Conservation (phyloP, 2,797 vertebrate species). For the Parauchenoglanis punctatus region DNA sequence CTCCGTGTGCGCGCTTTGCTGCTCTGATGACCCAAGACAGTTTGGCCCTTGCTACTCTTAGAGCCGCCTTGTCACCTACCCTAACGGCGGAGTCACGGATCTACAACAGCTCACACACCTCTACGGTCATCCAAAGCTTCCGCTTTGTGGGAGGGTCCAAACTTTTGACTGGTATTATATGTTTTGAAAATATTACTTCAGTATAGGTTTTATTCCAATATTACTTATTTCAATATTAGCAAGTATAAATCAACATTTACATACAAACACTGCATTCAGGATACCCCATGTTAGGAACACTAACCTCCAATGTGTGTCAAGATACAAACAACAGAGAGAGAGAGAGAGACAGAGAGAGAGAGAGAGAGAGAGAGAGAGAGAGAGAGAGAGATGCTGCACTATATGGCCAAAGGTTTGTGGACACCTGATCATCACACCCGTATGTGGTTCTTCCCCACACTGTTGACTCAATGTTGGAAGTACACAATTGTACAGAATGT, state of each 20-base stretch:
- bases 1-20: too few species aligned
- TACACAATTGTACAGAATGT: not conserved
- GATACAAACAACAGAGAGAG: not conserved
- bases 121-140: too few species aligned
- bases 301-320: not conserved
- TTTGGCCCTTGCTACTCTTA: too few species aligned
- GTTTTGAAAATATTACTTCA: not conserved
- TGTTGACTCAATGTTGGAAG: not conserved
- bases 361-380: not conserved
- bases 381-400: not conserved
- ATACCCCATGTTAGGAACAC: not conserved
- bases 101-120: too few species aligned
- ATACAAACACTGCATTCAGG: not conserved
- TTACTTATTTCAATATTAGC: not conserved
- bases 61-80: too few species aligned
- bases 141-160: too few species aligned
- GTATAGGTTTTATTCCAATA: constrained; percentile 1
- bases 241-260: not conserved
- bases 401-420: not conserved
- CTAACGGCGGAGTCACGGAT: too few species aligned
- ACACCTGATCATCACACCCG: not conserved
- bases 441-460: not conserved
- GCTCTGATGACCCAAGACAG: too few species aligned
- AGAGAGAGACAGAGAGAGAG: too few species aligned
- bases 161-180: too few species aligned